A percentile compares a stretch with the other conserved stretches of the same genome.
These are phyloP conservation scores for Ochropleura leucogaster DNA, from an alignment of 2,888 invertebrate genomes.

Conservation along the genomic window DNA sequence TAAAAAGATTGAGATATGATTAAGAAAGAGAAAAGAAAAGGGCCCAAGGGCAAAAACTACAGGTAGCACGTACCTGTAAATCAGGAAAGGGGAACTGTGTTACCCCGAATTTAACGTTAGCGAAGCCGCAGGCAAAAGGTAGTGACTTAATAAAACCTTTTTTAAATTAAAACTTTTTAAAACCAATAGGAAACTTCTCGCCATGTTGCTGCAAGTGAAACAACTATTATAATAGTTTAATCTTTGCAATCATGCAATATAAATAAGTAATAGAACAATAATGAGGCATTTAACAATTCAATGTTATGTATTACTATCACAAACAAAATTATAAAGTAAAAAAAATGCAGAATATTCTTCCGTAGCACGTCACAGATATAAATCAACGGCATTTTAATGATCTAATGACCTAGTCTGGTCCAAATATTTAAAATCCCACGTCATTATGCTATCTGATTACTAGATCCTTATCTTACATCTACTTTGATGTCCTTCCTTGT, in stretches of 20 bases:
- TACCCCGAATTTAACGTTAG: no score
- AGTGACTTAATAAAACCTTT: no score
- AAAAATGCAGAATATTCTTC: neutral
- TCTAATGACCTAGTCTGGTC: conserved; percentile 9
- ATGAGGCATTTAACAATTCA: neutral
- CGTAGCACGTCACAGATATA: neutral
- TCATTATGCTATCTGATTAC: conserved; percentile 15
- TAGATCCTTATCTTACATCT: conserved; percentile 31
- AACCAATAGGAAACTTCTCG: neutral
- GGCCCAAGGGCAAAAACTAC: no score
- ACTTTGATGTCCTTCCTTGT: conserved; percentile 20
- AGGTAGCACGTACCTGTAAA: no score
- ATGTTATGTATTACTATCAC: neutral
- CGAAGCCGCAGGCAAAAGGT: no score
- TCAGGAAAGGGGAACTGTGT: no score
- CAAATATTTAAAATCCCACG: conserved; percentile 10
- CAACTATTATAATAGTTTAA: neutral
- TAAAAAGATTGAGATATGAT: no score
- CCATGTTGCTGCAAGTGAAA: neutral
- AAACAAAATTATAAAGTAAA: neutral
- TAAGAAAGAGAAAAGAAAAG: no score
- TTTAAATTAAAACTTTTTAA: no score
- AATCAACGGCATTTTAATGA: neutral
- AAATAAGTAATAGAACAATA: neutral
- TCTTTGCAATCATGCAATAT: neutral